phyloP scores from a whole-genome alignment of 2,797 vertebrate genomes.

The Enteromius trimaculatus region DNA sequence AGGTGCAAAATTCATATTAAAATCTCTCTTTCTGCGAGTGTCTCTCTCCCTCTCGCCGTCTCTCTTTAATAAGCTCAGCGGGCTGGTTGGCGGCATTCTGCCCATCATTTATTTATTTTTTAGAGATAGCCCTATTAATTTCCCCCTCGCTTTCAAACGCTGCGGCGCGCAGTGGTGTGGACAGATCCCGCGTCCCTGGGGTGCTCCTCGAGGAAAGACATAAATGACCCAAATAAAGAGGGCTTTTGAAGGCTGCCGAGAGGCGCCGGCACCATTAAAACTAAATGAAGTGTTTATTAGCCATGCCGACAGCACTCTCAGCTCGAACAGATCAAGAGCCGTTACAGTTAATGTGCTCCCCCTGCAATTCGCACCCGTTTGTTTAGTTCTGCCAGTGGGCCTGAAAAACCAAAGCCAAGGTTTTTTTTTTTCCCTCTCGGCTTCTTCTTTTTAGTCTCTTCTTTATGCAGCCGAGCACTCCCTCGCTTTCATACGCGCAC shows the following conservation, averaged over 20 bases:
- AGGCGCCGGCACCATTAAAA: constrained; percentile 83
- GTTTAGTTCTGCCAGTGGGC: constrained; percentile 75
- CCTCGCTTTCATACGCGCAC: constrained; percentile 54
- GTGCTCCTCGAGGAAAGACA: constrained; percentile 81
- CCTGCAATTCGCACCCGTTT: constrained; percentile 71
- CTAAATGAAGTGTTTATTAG: constrained; percentile 89
- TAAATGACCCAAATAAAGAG: constrained; percentile 89
- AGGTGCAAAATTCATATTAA: constrained; percentile 79
- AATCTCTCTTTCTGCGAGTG: constrained; percentile 66
- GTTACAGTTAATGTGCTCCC: constrained; percentile 82
- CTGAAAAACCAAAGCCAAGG: constrained; percentile 68
- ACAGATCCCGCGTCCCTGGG: constrained; percentile 80
- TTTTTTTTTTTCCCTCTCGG: constrained; percentile 54
- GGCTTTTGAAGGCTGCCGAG: constrained; percentile 82
- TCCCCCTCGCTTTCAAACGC: constrained; percentile 77
- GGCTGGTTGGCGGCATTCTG: constrained; percentile 80
- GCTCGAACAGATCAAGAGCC: constrained; percentile 82
- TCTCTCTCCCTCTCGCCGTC: constrained; percentile 60
- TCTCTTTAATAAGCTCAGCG: constrained; percentile 81
- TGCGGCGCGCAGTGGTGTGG: constrained; percentile 74
- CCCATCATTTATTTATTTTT: constrained; percentile 87
- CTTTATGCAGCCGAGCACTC: constrained; percentile 32
- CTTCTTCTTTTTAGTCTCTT: constrained; percentile 68
- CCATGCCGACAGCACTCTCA: constrained; percentile 82
- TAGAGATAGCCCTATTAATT: constrained; percentile 86